These are phyloP conservation scores for Epinephelus cyanopodus DNA, from an alignment of 2,113 vertebrate species.

Conservation along the genomic window DNA sequence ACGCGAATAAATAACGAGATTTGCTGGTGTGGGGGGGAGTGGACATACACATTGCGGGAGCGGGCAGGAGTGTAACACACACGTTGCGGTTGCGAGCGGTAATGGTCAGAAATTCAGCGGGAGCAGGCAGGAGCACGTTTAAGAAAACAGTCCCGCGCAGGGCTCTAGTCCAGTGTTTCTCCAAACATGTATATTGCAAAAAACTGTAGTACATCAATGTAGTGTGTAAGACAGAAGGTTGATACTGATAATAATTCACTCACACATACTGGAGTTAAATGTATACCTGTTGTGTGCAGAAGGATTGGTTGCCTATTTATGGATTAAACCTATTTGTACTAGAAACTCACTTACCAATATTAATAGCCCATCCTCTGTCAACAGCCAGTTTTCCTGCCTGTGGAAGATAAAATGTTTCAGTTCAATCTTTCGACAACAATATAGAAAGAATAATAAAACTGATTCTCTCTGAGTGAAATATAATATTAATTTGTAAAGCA, in stretches of 20 bases:
- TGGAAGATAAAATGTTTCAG: slow-evolving; percentile 34
- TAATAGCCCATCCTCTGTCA: slow-evolving; percentile 97
- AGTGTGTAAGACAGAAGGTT: too few species aligned
- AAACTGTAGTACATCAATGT: too few species aligned
- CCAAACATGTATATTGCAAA: too few species aligned
- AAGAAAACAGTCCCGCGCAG: too few species aligned
- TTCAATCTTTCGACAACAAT: neutral
- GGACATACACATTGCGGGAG: too few species aligned
- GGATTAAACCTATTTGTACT: neutral
- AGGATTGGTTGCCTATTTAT: neutral
- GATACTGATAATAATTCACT: neutral
- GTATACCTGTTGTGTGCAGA: neutral
- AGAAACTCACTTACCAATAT: slow-evolving; percentile 89
- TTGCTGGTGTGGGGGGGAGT: too few species aligned
- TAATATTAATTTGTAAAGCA: neutral
- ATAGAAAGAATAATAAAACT: neutral
- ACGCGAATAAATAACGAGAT: too few species aligned
- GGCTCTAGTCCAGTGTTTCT: too few species aligned
- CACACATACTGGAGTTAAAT: neutral
- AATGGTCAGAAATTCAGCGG: too few species aligned
- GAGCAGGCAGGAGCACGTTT: too few species aligned
- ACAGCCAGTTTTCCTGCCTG: slow-evolving; percentile 97
- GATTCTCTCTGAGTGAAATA: neutral
- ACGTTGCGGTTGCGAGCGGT: too few species aligned
- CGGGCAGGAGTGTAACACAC: too few species aligned